Evolutionary conservation across 2,888 invertebrate genomes (phyloP), one percentile per base, ranked within the genome.

Genomic region (Xylocampa areola): DNA sequence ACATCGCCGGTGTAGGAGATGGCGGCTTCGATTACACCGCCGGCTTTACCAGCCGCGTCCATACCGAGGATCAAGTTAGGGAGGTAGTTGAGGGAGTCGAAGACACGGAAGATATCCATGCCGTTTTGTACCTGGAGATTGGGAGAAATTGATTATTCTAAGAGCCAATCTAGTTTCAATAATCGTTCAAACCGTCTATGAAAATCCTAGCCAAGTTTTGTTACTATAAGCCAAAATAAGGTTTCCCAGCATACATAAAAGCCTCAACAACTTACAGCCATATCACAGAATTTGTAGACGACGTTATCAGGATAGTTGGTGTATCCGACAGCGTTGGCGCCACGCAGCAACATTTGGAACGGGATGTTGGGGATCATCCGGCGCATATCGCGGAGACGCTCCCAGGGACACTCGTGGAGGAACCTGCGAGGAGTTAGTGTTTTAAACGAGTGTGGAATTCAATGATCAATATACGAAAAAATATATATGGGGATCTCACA

Each of bases 231-330:
- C n/a, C n/a, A n/a, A n/a, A n/a, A n/a, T n/a, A n/a, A n/a, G n/a
- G n/a, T n/a, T n/a, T n/a, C n/a, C n/a, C n/a, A n/a, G n/a, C n/a
- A n/a, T n/a, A n/a, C n/a, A n/a, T n/a, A n/a, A n/a, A n/a, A n/a
- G n/a, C n/a, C 6, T 21, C 3, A 21, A 21, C 2, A 21, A 92
- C 95, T 94, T 69, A 96, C 98, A 54, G 99, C 97, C 84, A 98
- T 94, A 43, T 99, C 98, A 88, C 99, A 99, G 94, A 99, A 99
- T 95, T 99, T 98, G 94, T 94, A 97, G 11, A 99, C 98, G n/a
- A 98, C 99, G 87, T 99, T 99, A 86, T 99, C 99, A 0, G 99
- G 99, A 88, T 99, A 99, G 92, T 98, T 99, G 1, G 99, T 99
- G 90, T 99, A 99, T 0, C 99, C 99, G 23, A 99, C 99, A 29